Evolutionary conservation across 2,797 vertebrate genomes (phyloP).

Genomic region (Iguana delicatissima): DNA sequence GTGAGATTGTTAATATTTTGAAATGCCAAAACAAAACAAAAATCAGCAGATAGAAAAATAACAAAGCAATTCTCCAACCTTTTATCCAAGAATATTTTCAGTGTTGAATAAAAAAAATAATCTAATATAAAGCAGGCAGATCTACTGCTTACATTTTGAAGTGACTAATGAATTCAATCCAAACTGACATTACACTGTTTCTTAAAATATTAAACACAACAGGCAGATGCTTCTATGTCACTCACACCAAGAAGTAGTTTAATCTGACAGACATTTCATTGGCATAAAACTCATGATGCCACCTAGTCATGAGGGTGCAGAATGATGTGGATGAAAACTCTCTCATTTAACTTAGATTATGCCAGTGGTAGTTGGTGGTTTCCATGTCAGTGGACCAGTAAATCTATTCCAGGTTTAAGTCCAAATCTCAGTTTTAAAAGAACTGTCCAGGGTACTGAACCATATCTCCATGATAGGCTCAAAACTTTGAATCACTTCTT

Average conservation of each 20-base stretch:
- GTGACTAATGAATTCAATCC: constrained; percentile 58
- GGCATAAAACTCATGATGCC: constrained; percentile 3
- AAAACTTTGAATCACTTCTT: too few species aligned
- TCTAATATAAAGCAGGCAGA: constrained; percentile 66
- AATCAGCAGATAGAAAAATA: constrained; percentile 3
- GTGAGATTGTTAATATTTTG: constrained; percentile 11
- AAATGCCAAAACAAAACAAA: constrained; percentile 6
- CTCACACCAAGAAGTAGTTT: constrained; percentile 17
- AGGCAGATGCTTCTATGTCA: constrained; percentile 3
- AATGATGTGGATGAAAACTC: background rate
- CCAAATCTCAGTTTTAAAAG: too few species aligned
- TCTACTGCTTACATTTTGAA: constrained; percentile 57
- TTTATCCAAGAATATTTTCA: constrained; percentile 51
- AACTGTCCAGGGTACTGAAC: too few species aligned
- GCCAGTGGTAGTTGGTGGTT: background rate
- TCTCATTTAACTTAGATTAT: background rate
- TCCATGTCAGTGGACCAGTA: too few species aligned
- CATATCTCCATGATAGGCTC: too few species aligned
- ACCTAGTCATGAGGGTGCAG: background rate
- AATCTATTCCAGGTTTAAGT: too few species aligned
- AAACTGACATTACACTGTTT: constrained; percentile 65
- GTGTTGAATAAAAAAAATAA: constrained; percentile 45
- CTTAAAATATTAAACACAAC: constrained; percentile 62
- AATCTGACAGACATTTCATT: constrained; percentile 9
- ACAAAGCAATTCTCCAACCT: constrained; percentile 55